Evolutionary conservation across 2,888 invertebrate genomes (phyloP).

Genomic region (Hololepta plana): DNA sequence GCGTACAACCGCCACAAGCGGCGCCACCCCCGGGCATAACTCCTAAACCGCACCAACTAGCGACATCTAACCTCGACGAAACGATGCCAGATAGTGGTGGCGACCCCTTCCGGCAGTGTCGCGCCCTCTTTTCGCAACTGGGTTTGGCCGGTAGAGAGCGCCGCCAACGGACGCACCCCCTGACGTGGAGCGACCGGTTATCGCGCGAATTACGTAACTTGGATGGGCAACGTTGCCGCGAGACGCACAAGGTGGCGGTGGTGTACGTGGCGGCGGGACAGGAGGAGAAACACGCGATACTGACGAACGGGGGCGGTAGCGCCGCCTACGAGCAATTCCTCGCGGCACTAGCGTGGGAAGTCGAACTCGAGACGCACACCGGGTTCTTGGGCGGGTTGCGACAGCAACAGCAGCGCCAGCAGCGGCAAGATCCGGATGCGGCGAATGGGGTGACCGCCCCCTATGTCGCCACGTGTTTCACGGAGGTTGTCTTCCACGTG

Average conservation of each 20-base stretch:
- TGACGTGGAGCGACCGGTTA: slow-evolving; percentile 76
- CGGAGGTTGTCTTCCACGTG: slow-evolving; percentile 93
- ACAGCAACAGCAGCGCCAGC: no score
- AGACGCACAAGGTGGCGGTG: slow-evolving; percentile 92
- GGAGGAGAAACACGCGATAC: slow-evolving; percentile 87
- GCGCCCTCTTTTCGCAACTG: slow-evolving; percentile 78
- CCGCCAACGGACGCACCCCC: slow-evolving; percentile 63
- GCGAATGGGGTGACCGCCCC: slow-evolving; percentile 87
- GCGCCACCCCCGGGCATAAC: no score
- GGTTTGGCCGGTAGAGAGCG: slow-evolving; percentile 84
- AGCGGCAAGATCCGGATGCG: slow-evolving; percentile 75
- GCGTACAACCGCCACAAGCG: no score
- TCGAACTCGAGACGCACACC: slow-evolving; percentile 85
- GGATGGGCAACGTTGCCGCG: slow-evolving; percentile 78
- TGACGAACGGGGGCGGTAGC: slow-evolving; percentile 81
- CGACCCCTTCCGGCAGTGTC: slow-evolving; percentile 71
- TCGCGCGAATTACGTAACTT: slow-evolving; percentile 81
- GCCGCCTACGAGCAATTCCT: slow-evolving; percentile 73
- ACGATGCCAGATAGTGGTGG: no score
- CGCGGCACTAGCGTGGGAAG: slow-evolving; percentile 57
- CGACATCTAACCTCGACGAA: no score
- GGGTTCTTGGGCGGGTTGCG: slow-evolving; percentile 89
- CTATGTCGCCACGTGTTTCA: slow-evolving; percentile 83
- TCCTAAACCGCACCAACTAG: no score
- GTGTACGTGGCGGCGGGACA: slow-evolving; percentile 97